These are phyloP conservation scores for Tachina lurida DNA, from an alignment of 2,888 invertebrate species.

Conservation along the genomic window DNA sequence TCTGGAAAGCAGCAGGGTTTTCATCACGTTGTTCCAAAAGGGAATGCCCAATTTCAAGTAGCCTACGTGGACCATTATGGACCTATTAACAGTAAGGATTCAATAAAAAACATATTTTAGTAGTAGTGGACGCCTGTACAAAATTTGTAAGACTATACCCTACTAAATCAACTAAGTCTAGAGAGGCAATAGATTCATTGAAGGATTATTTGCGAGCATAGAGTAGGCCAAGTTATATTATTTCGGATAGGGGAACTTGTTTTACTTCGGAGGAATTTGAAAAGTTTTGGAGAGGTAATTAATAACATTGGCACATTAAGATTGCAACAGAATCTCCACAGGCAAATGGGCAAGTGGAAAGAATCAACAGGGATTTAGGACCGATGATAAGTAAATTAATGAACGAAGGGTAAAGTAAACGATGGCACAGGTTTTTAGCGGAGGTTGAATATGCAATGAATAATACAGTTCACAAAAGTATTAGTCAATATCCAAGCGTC, in stretches of 20 bases:
- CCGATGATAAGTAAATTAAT: conserved; percentile 65
- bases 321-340: conserved; percentile 58
- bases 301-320: conserved; percentile 54
- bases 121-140: conserved; percentile 59
- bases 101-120: conserved; percentile 54
- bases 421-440: conserved; percentile 50
- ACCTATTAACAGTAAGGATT: conserved; percentile 46
- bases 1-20: conserved; percentile 1
- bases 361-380: conserved; percentile 54
- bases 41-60: conserved; percentile 54
- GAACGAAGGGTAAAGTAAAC: conserved; percentile 3
- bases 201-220: conserved; percentile 51
- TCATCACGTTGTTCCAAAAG: conserved; percentile 59
- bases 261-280: conserved; percentile 49
- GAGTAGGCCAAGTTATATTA: conserved; percentile 10
- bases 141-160: conserved; percentile 51
- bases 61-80: conserved; percentile 69
- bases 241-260: conserved; percentile 46
- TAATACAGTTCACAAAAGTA: conserved; percentile 66
- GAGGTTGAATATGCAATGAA: conserved; percentile 64
- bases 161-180: conserved; percentile 44
- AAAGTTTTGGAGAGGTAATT: conserved; percentile 29
- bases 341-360: conserved; percentile 62
- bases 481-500: conserved; percentile 54
- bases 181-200: conserved; percentile 29